A percentile compares a stretch with the other conserved stretches of the same genome.
phyloP scores from a whole-genome alignment of 2,797 vertebrate genomes.

The Anguilla obscura region DNA sequence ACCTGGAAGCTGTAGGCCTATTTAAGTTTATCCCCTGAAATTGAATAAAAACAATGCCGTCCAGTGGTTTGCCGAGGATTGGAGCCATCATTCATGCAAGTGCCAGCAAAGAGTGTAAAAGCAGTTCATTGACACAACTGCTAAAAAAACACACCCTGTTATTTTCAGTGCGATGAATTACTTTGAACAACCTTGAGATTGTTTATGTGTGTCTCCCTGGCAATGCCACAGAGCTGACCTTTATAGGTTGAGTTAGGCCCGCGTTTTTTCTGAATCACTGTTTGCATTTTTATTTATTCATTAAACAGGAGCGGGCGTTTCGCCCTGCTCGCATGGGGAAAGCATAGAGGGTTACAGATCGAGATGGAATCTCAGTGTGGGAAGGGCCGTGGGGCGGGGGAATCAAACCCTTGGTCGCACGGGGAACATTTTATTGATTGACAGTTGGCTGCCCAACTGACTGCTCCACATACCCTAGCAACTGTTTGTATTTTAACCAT shows the following conservation, averaged over 20 bases:
- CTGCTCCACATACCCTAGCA: too few species aligned
- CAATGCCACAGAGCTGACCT: slow-evolving; percentile 48
- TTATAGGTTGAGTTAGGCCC: slow-evolving; percentile 32
- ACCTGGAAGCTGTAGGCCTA: background rate
- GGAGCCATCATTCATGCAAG: background rate
- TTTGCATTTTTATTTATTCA: background rate
- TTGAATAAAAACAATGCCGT: background rate
- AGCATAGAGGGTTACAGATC: too few species aligned
- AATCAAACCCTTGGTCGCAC: too few species aligned
- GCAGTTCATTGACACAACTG: background rate
- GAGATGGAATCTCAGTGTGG: too few species aligned
- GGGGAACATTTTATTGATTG: too few species aligned
- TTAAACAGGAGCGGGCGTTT: too few species aligned
- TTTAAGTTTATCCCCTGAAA: background rate
- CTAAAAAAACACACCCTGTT: background rate
- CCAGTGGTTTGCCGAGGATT: background rate
- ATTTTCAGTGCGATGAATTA: background rate
- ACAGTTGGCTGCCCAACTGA: too few species aligned
- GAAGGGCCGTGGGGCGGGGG: too few species aligned
- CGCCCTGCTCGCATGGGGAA: too few species aligned
- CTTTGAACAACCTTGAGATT: slow-evolving; percentile 16
- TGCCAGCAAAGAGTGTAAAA: background rate
- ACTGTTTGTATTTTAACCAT: background rate
- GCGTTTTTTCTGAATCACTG: background rate
- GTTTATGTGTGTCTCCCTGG: slow-evolving; percentile 31